Percentiles rank a stretch among this genome's conserved stretches.
Evolutionary conservation across 2,797 vertebrate species (phyloP).

Genomic region (Melanitta fusca): DNA sequence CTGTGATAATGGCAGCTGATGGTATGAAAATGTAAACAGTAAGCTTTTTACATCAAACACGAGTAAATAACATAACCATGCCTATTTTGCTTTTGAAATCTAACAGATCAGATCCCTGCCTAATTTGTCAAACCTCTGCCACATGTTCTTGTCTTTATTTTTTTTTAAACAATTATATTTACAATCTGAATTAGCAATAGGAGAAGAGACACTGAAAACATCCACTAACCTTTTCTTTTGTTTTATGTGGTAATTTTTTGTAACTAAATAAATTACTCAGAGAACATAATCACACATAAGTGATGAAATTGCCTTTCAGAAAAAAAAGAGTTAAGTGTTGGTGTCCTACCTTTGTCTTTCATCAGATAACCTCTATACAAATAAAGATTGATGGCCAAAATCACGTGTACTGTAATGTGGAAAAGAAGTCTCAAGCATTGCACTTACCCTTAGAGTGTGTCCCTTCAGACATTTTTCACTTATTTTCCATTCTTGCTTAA

Average conservation of each 20-base stretch:
- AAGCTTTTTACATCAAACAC: background rate
- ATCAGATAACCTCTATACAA: background rate
- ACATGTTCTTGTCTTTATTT: background rate
- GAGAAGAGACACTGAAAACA: background rate
- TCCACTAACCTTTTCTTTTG: background rate
- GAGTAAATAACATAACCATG: background rate
- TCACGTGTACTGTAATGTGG: background rate
- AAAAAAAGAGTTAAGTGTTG: background rate
- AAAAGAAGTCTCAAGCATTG: background rate
- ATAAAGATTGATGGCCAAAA: background rate
- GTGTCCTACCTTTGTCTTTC: background rate
- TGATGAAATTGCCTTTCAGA: background rate
- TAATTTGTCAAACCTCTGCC: background rate
- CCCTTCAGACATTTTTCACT: background rate
- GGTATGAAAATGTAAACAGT: slow-evolving; percentile 73
- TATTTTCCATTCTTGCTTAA: background rate
- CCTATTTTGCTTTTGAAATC: background rate
- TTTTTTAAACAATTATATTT: background rate
- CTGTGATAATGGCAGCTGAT: slow-evolving; percentile 90
- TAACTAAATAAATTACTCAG: background rate
- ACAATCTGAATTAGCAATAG: background rate
- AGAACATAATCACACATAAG: background rate
- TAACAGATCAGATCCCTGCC: background rate
- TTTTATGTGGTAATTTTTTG: background rate
- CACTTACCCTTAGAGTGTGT: background rate